A percentile compares a stretch with the other conserved stretches of the same genome.
These are phyloP conservation scores for Protophormia terraenovae DNA, from an alignment of 2,888 invertebrate species.

Conservation along the genomic window DNA sequence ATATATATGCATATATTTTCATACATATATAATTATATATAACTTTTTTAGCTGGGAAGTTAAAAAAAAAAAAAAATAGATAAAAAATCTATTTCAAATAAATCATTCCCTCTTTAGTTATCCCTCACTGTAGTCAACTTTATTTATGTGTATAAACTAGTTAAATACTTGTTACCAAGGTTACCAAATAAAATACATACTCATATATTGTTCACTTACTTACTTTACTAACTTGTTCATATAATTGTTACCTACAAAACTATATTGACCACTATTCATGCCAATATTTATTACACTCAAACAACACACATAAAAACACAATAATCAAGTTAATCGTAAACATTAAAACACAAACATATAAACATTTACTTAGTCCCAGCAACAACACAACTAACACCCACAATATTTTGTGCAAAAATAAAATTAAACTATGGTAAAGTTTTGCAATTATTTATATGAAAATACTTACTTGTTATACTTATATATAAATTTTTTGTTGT, in stretches of 20 bases:
- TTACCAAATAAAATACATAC: background rate
- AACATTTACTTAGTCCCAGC: background rate
- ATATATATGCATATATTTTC: too few species aligned
- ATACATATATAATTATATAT: too few species aligned
- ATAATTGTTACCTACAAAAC: constrained; percentile 7
- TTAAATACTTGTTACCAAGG: constrained; percentile 23
- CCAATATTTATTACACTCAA: background rate
- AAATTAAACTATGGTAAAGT: background rate
- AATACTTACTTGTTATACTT: background rate
- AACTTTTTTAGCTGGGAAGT: too few species aligned
- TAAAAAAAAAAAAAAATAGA: too few species aligned
- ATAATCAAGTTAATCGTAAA: constrained; percentile 42
- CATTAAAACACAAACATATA: constrained; percentile 19
- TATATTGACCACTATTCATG: constrained; percentile 32
- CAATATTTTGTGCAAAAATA: background rate
- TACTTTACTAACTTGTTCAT: background rate
- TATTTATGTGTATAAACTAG: background rate
- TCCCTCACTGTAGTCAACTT: background rate
- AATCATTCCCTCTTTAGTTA: background rate
- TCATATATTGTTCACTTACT: background rate
- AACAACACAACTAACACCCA: background rate
- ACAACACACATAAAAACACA: background rate
- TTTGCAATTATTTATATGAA: constrained; percentile 46
- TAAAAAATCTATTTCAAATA: too few species aligned
- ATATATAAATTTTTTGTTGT: background rate